Percentiles rank a stretch among this genome's conserved stretches.
Conservation (phyloP, 2,888 invertebrate genomes). For the Chloroclysta siterata region DNA sequence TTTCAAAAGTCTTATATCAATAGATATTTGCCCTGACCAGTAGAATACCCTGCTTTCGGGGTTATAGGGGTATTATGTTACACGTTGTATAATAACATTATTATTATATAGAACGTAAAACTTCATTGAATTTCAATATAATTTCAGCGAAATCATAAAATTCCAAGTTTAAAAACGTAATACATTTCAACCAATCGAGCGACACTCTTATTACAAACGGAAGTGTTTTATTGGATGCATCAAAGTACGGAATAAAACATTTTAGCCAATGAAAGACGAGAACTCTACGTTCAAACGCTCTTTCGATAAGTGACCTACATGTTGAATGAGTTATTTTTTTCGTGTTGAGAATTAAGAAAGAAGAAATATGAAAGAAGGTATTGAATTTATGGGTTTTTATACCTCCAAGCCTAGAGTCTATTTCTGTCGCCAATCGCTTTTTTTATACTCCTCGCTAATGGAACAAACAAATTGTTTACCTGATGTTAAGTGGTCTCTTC, state of each 20-base stretch:
- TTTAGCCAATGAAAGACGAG: background rate
- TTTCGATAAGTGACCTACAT: background rate
- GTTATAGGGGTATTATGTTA: too few relatives aligned
- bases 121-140: background rate
- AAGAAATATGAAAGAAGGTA: background rate
- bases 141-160: too few relatives aligned
- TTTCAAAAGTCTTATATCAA: too few relatives aligned
- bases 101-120: too few relatives aligned
- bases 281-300: background rate
- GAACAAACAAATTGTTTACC: too few relatives aligned
- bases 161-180: background rate
- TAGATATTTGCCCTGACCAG: too few relatives aligned
- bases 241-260: constrained; percentile 1
- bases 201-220: constrained; percentile 14
- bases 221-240: constrained; percentile 4
- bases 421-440: too few relatives aligned
- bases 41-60: too few relatives aligned
- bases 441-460: too few relatives aligned
- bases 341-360: background rate
- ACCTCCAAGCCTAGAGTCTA: background rate
- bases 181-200: background rate
- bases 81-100: too few relatives aligned
- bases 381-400: background rate
- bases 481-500: too few relatives aligned
- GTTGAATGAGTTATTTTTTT: background rate